phyloP scores from a whole-genome alignment of 2,113 vertebrate species.

The Junco hyemalis region DNA sequence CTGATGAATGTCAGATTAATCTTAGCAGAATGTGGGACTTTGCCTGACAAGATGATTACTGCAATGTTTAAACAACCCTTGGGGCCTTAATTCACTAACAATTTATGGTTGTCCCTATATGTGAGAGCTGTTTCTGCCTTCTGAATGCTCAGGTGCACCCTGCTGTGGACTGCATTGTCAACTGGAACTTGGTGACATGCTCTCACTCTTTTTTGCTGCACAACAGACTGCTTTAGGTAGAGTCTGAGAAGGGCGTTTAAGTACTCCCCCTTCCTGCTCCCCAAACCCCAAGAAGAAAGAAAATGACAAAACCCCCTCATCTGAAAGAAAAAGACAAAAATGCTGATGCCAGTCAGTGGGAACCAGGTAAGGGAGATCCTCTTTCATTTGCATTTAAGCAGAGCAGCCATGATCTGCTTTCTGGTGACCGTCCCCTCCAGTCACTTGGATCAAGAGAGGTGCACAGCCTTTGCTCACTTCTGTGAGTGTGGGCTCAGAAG shows the following conservation, averaged over 20 bases:
- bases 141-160: background rate
- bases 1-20: conserved; percentile 65
- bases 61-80: conserved; percentile 68
- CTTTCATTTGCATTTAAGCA: background rate
- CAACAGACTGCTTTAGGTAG: background rate
- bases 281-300: background rate
- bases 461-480: background rate
- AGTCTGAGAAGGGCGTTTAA: background rate
- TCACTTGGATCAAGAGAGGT: rapidly evolving
- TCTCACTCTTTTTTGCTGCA: background rate
- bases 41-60: conserved; percentile 66
- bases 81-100: conserved; percentile 48
- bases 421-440: background rate
- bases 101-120: background rate
- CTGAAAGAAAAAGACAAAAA: background rate
- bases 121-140: background rate
- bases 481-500: background rate
- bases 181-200: background rate
- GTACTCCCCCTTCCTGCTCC: too few relatives aligned
- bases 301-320: background rate
- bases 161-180: background rate
- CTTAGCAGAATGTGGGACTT: conserved; percentile 57
- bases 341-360: background rate
- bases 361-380: background rate
- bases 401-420: background rate